phyloP scores from a whole-genome alignment of 2,797 vertebrate species.

The Takifugu rubripes region DNA sequence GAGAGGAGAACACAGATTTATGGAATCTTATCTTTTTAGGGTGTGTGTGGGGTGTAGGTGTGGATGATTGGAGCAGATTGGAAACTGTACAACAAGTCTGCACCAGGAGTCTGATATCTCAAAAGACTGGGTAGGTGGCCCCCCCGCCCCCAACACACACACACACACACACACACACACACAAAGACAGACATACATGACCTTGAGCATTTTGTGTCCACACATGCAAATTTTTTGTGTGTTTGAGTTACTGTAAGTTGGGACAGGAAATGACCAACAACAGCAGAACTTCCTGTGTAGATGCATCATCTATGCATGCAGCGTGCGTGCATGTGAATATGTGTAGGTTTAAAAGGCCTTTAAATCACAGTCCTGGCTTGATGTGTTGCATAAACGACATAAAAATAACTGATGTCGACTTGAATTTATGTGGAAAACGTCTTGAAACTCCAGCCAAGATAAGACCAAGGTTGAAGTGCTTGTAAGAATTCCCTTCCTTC shows the following conservation, averaged over 20 bases:
- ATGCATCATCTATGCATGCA: constrained; percentile 43
- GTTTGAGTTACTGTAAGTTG: constrained; percentile 33
- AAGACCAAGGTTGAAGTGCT: constrained; percentile 9
- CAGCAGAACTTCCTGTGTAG: constrained; percentile 61
- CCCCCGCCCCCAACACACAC: too few relatives aligned
- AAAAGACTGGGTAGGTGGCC: too few relatives aligned
- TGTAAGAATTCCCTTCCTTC: too few relatives aligned
- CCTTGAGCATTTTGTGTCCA: background rate
- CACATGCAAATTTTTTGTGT: background rate
- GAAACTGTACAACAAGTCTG: too few relatives aligned
- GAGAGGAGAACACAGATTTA: too few relatives aligned
- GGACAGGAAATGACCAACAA: constrained; percentile 46
- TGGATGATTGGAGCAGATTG: background rate
- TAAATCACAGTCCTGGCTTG: too few relatives aligned
- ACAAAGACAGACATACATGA: background rate
- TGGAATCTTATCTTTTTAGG: background rate
- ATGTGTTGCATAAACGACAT: background rate
- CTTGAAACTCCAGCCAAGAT: constrained; percentile 8
- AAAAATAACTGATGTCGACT: background rate
- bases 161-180: too few relatives aligned
- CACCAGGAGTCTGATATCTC: too few relatives aligned
- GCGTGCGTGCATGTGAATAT: constrained; percentile 9
- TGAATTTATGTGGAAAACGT: constrained; percentile 5
- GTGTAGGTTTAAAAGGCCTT: too few relatives aligned
- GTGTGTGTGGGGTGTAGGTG: background rate